phyloP scores from a whole-genome alignment of 2,797 vertebrate genomes.

The Eulemur rubriventer region DNA sequence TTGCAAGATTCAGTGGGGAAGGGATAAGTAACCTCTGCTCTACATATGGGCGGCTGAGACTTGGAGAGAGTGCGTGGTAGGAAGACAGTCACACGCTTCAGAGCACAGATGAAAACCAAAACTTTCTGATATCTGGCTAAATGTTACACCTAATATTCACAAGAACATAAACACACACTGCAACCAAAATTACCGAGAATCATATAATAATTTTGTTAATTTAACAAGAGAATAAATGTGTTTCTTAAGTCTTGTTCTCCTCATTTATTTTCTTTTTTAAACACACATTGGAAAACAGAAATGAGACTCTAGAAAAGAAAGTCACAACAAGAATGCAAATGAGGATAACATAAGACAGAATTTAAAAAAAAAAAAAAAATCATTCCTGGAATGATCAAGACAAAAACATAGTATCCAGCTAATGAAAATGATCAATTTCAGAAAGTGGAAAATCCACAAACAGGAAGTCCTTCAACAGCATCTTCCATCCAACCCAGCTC shows the following conservation, averaged over 20 bases:
- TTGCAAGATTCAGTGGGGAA: neutral
- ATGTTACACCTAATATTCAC: neutral
- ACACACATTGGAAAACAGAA: neutral
- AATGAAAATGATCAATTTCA: slow-evolving; percentile 40
- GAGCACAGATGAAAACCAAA: neutral
- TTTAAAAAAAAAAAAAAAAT: neutral
- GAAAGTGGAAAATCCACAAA: neutral
- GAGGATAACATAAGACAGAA: neutral
- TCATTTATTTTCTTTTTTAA: slow-evolving; percentile 8
- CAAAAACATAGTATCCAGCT: neutral
- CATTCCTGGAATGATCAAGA: slow-evolving; percentile 21
- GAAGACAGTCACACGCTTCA: neutral
- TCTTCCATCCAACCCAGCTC: neutral
- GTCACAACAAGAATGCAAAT: neutral
- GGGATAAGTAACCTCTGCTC: neutral
- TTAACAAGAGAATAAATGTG: neutral
- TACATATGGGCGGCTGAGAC: neutral
- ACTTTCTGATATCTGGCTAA: neutral
- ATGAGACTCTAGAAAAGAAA: neutral
- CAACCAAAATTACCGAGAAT: neutral
- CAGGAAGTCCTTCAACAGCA: neutral
- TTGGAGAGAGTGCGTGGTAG: neutral
- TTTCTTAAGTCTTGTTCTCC: neutral
- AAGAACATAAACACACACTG: neutral
- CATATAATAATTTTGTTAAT: neutral